Conservation (phyloP, 1,140 invertebrate genomes). For the Hycleus cichorii region DNA sequence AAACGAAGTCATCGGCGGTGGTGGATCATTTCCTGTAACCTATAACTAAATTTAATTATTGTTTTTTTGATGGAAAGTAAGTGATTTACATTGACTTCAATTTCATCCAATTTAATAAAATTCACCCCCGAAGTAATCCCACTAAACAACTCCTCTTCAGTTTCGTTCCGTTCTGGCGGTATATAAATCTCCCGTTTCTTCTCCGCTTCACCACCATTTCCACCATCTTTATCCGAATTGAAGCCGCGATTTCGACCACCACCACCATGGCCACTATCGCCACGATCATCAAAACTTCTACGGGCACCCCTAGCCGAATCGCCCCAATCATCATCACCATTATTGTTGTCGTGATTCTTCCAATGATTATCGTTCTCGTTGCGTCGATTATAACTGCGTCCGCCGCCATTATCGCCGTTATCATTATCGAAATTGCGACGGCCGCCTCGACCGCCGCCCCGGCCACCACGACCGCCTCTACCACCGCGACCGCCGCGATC, state of each 20-base stretch:
- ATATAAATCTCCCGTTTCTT: slow-evolving; percentile 65
- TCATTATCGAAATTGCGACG: no score
- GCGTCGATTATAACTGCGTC: background rate
- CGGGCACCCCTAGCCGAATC: slow-evolving; percentile 14
- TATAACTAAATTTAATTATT: slow-evolving; percentile 31
- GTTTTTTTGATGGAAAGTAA: background rate
- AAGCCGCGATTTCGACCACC: slow-evolving; percentile 5
- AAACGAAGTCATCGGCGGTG: slow-evolving; percentile 60
- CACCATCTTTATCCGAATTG: slow-evolving; percentile 3
- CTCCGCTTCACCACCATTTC: slow-evolving; percentile 15
- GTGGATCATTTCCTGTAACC: slow-evolving; percentile 60
- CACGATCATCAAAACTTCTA: slow-evolving; percentile 4
- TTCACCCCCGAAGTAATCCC: slow-evolving; percentile 76
- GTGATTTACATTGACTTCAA: slow-evolving; percentile 63
- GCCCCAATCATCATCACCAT: slow-evolving; percentile 14
- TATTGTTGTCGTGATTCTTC: background rate
- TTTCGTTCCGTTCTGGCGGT: slow-evolving; percentile 65
- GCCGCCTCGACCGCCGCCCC: slow-evolving; percentile 12
- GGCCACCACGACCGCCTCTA: slow-evolving; percentile 16
- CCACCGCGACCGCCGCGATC: slow-evolving; percentile 8
- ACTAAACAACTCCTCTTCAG: slow-evolving; percentile 65
- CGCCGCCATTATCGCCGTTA: background rate
- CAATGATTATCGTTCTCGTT: background rate
- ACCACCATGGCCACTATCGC: slow-evolving; percentile 12
- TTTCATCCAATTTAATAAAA: slow-evolving; percentile 79